Base-by-base conservation (phyloP, 1,140 invertebrate species). In the Lasaia peninsularis region DNA sequence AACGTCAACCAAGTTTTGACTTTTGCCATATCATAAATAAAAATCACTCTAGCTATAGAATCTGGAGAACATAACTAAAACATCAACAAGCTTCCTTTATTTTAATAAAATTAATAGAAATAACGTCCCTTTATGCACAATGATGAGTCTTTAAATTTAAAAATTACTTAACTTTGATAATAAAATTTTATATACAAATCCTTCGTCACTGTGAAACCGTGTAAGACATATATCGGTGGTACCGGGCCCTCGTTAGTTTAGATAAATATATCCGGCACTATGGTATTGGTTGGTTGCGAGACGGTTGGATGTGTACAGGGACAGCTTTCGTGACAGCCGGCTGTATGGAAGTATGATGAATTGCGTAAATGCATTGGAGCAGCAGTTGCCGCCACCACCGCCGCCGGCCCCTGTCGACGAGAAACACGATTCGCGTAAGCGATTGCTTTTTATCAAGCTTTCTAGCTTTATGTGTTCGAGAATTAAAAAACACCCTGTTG, bases 381-480 rank as follows among this genome's bases (percentile, higher is more conserved):
- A 93, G 84, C 93, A 94, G 89, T 90, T 94, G 81, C 93, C 93
- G 63, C 92, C 92, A 66, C 92, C 93, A 65, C 94, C 94, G 82
- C 93, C 92, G 73, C 92, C 94, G 72, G 92, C 93, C 73, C 92
- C 93, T 75, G 92, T 93, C 79, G 94, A 95, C 81, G 94, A 94
- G 88, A 95, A 95, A 89, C 93, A 94, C 80, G 94, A 95, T 88
- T 94, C 94, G 92, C 93, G 94, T 95, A 94, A 95, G 94, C 65
- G 53, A 32, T 55, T 52, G 28, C 28, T 55, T 55, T 48, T 16
- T 48, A 40, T 28, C 37, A 20, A 33, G 51, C 21, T 52, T 18
- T 52, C 11, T 52, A 33, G 32, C 51, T 52, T 52, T 52, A 14
- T 34, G 28, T 52, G 16, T 52, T 34, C 18, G 2, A 10, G 10